Conservation (phyloP, 2,797 vertebrate species). For the Pelodytes ibericus region DNA sequence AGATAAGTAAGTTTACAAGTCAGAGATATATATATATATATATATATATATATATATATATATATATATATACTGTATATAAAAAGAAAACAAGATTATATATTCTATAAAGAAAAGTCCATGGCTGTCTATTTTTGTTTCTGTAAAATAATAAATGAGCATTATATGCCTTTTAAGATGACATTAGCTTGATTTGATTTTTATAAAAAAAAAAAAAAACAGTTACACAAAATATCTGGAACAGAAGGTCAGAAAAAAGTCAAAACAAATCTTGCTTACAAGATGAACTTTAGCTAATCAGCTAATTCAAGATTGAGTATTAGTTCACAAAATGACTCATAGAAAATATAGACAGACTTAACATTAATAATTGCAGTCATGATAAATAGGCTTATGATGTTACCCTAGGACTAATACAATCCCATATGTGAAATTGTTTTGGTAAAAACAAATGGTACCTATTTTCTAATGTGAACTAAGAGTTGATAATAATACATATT, state of each 20-base stretch:
- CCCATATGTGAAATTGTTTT: background rate
- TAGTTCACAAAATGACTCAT: constrained; percentile 36
- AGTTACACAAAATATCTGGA: constrained; percentile 33
- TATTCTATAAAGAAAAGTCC: background rate
- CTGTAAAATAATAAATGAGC: background rate
- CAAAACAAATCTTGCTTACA: constrained; percentile 46
- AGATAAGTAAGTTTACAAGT: no score
- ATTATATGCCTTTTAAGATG: background rate
- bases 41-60: no score
- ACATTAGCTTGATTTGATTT: background rate
- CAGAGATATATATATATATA: no score
- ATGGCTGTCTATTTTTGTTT: background rate
- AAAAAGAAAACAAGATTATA: no score
- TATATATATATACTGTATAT: no score
- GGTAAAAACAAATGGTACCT: no score
- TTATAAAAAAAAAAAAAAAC: constrained; percentile 29
- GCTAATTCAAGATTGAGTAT: constrained; percentile 37
- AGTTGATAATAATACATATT: no score
- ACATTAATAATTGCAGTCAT: constrained; percentile 28
- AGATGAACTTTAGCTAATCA: constrained; percentile 50
- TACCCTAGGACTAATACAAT: background rate
- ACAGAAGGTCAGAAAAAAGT: constrained; percentile 48
- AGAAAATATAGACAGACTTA: constrained; percentile 17
- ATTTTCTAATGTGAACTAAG: no score
- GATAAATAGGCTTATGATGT: constrained; percentile 13